Evolutionary conservation across 2,113 vertebrate genomes (phyloP), one percentile per base, ranked within the genome.

Genomic region (Caretta caretta): DNA sequence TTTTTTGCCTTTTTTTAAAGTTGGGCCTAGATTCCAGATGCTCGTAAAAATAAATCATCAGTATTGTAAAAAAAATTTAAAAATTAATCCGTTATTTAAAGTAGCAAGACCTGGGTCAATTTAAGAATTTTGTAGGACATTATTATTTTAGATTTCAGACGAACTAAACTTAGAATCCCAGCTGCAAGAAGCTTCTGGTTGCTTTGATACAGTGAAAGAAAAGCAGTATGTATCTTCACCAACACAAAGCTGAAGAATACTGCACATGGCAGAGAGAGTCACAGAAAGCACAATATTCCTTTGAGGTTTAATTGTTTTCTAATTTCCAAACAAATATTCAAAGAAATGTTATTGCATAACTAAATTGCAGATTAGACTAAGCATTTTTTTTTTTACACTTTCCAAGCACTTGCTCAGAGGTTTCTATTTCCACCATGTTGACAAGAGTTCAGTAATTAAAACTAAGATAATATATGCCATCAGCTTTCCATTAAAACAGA

Each of bases 111-210:
- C 50, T 90, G 78, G 69, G 83, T 91, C 91, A 93, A 11, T 38
- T 88, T 90, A 78, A 94, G 92, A 79, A 22, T 24, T 89, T 82
- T 78, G 8, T 51, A 92, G 29, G 42, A 92, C 46, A 9, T 22
- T 42, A 9, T 22, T 20, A 38, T 92, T 95, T 93, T 59, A 82
- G 53, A 96, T 91, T 95, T 90, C 31, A 42, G 81, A 46, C 78
- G 94, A 96, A 96, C 46, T n/a, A 88, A 97, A 96, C 92, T 29
- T 94, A 82, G 96, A 92, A 94, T 85, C 91, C 84, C 87, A 96
- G 16, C 2, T 97, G 93, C 51, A 95, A 84, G 89, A 94, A 83
- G 24, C 81, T 96, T 91, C 86, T 96, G 86, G 14, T 90, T 8
- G 12, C 75, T 57, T 83, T 89, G 54, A 81, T 48, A 79, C 1